Conservation (phyloP, 2,113 vertebrate genomes). For the Corythaeola cristata region DNA sequence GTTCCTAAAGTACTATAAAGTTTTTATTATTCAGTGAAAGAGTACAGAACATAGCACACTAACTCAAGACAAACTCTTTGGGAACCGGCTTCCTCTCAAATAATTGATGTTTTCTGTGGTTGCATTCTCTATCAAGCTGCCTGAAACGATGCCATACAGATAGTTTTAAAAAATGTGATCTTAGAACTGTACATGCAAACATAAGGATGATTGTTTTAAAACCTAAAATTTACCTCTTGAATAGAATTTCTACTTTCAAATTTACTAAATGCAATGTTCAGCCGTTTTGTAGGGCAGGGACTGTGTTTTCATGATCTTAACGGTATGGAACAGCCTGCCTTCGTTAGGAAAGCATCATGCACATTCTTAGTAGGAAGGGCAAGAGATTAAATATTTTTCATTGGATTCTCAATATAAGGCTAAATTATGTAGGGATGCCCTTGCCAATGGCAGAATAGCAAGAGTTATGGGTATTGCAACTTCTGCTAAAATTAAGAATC, state of each 20-base stretch:
- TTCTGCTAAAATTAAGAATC: background rate
- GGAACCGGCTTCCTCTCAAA: background rate
- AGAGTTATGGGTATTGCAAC: background rate
- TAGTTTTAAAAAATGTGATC: background rate
- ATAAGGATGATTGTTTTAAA: background rate
- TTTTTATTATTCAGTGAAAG: background rate
- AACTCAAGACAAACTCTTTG: background rate
- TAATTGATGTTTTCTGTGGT: background rate
- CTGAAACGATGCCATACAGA: background rate
- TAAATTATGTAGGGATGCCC: background rate
- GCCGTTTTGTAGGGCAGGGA: background rate
- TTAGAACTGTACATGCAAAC: background rate
- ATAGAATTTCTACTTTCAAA: background rate
- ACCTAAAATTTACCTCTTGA: background rate
- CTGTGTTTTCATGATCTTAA: background rate
- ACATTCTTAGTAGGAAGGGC: background rate
- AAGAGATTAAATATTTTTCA: background rate
- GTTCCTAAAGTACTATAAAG: background rate
- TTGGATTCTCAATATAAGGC: background rate
- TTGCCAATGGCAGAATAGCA: background rate
- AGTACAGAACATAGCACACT: background rate
- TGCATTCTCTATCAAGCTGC: background rate
- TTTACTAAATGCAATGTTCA: background rate
- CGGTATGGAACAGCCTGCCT: background rate
- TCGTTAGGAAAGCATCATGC: background rate